Evolutionary conservation across 1,140 invertebrate genomes (phyloP), one percentile per base, ranked within the genome.

Genomic region (Zaprionus kolodkinae): DNA sequence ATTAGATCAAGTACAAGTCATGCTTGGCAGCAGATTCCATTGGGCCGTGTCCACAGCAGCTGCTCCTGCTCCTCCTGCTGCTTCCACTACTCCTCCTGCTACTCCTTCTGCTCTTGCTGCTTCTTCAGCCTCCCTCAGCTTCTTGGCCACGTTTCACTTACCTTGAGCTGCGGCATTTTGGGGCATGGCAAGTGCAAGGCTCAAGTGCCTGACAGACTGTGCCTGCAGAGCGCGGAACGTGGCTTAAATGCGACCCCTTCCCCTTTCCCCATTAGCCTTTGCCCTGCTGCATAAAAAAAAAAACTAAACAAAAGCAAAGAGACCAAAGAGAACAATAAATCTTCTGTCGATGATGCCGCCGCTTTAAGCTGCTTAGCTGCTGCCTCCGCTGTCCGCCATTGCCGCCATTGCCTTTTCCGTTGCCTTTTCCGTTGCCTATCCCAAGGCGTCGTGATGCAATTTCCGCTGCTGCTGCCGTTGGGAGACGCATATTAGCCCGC

Each of bases 291-390:
- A 57, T 30, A 6, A 30, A 76, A 36, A 65, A 66, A 86, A 61
- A 82, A 76, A 59, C 77, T 72, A 60, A 82, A 72, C 66, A 80
- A 76, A 60, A 66, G 72, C 66, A 62, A 64, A 62, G 56, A 68
- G 56, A 68, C 72, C 27, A 63, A 70, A 60, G 62, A 56, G 61
- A 48, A 87, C 80, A 60, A 89, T 87, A 87, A 87, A 87, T 87
- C 84, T 80, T 72, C 69, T 72, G 71, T 52, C 84, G 80, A 83
- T 89, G 80, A 88, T 80, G 85, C 84, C 77, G 85, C 84, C 77
- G 64, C 85, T 78, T 87, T 84, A 88, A 88, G 84, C 85, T 59
- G 84, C 84, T 87, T 87, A 87, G 85, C 70, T 48, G 85, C 70
- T 40, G 38, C 76, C 33, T 62, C 64, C 66, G 33, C 55, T 21